Evolutionary conservation across 2,888 invertebrate genomes (phyloP), one percentile per base, ranked within the genome.

Genomic region (Dicranocentrus wangi): DNA sequence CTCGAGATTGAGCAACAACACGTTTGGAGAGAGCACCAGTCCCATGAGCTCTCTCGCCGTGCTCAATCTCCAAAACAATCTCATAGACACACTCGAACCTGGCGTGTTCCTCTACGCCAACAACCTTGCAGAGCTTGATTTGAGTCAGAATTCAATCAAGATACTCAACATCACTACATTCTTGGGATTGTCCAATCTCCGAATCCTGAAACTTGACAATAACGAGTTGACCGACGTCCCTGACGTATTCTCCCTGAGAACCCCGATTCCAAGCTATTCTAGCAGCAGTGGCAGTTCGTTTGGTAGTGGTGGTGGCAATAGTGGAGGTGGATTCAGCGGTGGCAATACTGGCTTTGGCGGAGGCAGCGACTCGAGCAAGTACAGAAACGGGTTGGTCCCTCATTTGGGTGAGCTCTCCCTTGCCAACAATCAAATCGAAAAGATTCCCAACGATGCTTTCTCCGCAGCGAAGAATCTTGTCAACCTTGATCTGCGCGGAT

Each of bases 91-190:
- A n/a, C 53, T 96, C 43, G 93, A 92, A 13, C 92, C 92, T 85
- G 93, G 93, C 43, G 91, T 94, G 15, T 96, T 96, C 88, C 90
- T 92, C 0, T 92, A 93, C 47, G 89, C 95, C 85, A 91, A 92
- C 0, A 93, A 93, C 88, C 90, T 96, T 85, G 94, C 95, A 88
- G 95, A 96, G 89, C 90, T 96, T 68, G 95, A 96, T 89, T 90
- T 96, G 82, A 95, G 95, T 17, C 93, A 94, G 89, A 95, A 96
- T 88, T 92, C 95, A 87, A 95, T 96, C 88, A 93, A 93, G 19
- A 92, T 92, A 87, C 93, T 96, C 60, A 94, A 95, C 87, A 91
- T 93, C 0, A 91, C 91, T 83, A 94, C 95, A 1, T 94, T 96
- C 87, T 92, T 93, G 69, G 94, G 94, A 1, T 89, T 96, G 69